These are phyloP conservation scores for Astropecten irregularis DNA, from an alignment of 53 echinoderm and acorn worm genomes.

Conservation along the genomic window DNA sequence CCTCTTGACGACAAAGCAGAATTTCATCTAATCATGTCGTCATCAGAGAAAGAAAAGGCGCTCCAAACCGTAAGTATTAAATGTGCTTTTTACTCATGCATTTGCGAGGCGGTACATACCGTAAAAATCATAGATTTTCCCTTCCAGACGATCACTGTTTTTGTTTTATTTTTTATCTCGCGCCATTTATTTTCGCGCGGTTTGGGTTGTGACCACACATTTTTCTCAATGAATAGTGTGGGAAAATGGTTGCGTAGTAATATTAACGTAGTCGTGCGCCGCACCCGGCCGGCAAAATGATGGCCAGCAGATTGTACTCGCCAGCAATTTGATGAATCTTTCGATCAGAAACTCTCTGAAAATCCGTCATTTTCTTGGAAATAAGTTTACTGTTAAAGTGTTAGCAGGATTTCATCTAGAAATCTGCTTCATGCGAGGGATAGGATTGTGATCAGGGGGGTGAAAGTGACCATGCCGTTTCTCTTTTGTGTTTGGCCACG, in stretches of 20 bases:
- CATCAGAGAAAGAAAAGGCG: constrained; percentile 46
- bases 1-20: neutral
- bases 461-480: no score
- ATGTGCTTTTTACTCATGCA: neutral
- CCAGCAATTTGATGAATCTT: neutral
- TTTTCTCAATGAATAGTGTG: constrained; percentile 30
- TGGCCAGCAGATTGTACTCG: no score
- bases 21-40: constrained; percentile 31
- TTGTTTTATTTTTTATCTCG: neutral
- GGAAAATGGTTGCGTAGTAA: neutral
- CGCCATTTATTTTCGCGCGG: constrained; percentile 49
- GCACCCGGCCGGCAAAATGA: no score
- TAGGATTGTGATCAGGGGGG: no score
- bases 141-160: neutral
- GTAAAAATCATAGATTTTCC: neutral
- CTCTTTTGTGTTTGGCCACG: constrained; percentile 47
- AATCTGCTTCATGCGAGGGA: no score
- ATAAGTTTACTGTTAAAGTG: no score
- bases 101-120: neutral
- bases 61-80: constrained; percentile 44
- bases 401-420: no score
- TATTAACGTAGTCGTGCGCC: no score
- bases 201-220: neutral
- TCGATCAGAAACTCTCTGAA: no score
- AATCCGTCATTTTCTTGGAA: no score